Evolutionary conservation across 2,797 vertebrate genomes (phyloP).

Genomic region (Channa striata): DNA sequence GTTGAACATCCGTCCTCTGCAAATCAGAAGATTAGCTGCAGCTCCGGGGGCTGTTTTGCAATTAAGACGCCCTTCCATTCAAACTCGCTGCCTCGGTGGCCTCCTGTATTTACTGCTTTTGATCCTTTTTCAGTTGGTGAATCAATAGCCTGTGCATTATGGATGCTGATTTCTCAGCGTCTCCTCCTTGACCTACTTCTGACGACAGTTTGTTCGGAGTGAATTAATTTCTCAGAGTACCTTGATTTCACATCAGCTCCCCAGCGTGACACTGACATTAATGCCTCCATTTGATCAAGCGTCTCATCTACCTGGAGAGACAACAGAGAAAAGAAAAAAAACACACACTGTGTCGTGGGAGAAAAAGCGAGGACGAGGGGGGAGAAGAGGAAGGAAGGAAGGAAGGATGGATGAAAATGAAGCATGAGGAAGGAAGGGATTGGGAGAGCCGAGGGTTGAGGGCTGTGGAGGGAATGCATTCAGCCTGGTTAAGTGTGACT

Average conservation of each 20-base stretch:
- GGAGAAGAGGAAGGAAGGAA: background rate
- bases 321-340: constrained; percentile 24
- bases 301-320: constrained; percentile 62
- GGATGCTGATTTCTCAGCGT: constrained; percentile 3
- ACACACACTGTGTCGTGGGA: constrained; percentile 21
- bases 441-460: constrained; percentile 22
- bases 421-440: constrained; percentile 10
- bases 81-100: background rate
- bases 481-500: constrained; percentile 52
- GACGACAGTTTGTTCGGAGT: constrained; percentile 43
- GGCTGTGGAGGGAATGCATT: constrained; percentile 48
- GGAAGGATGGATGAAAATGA: constrained; percentile 6
- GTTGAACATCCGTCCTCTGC: constrained; percentile 47
- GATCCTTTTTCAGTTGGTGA: constrained; percentile 14
- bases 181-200: constrained; percentile 50
- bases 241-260: constrained; percentile 51
- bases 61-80: constrained; percentile 11
- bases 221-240: constrained; percentile 47
- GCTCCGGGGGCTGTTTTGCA: constrained; percentile 50
- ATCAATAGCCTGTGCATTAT: constrained; percentile 7
- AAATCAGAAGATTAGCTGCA: constrained; percentile 52
- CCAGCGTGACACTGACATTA: constrained; percentile 64
- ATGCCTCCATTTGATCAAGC: constrained; percentile 70
- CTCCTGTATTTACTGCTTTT: constrained; percentile 15
- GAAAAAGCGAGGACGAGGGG: constrained; percentile 8